Percentiles rank a stretch among this genome's conserved stretches.
Evolutionary conservation across 2,113 vertebrate species (phyloP).

Genomic region (Prunella himalayana): DNA sequence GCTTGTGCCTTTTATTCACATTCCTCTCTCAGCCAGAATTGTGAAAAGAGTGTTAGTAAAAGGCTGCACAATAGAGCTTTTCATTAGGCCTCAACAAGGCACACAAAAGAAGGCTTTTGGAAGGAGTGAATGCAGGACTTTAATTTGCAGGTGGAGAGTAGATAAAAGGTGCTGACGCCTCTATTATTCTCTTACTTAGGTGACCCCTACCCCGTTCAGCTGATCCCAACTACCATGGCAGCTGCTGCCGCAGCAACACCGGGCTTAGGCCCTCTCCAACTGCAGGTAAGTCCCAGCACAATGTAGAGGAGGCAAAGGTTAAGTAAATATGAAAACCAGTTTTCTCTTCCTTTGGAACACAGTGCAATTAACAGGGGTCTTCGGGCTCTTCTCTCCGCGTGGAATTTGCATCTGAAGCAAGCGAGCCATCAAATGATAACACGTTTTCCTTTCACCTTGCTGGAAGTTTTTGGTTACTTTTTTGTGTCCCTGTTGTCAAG

Average conservation of each 20-base stretch:
- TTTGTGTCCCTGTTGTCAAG: background rate
- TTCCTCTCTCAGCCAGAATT: constrained; percentile 81
- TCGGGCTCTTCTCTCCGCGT: fast-evolving
- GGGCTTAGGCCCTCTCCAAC: constrained; percentile 91
- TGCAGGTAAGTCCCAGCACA: constrained; percentile 86
- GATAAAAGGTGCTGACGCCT: constrained; percentile 81
- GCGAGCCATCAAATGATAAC: background rate
- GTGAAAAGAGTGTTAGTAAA: constrained; percentile 88
- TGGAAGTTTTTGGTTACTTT: background rate
- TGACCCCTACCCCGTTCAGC: constrained; percentile 98
- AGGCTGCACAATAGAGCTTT: constrained; percentile 91
- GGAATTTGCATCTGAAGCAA: background rate
- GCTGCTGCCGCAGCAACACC: constrained; percentile 92
- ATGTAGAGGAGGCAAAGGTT: constrained; percentile 57
- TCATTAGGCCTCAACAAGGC: constrained; percentile 85
- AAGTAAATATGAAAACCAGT: constrained; percentile 57
- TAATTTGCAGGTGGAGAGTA: constrained; percentile 84
- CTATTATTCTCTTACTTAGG: constrained; percentile 84
- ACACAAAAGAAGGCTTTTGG: constrained; percentile 88
- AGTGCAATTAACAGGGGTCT: background rate
- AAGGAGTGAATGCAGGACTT: constrained; percentile 79
- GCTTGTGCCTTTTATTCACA: constrained; percentile 84
- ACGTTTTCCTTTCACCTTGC: background rate
- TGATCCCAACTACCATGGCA: constrained; percentile 98
- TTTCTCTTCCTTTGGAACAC: constrained; percentile 5